A percentile compares a stretch with the other conserved stretches of the same genome.
These are phyloP conservation scores for Scatophagus argus DNA, from an alignment of 2,113 vertebrate genomes.

Conservation along the genomic window DNA sequence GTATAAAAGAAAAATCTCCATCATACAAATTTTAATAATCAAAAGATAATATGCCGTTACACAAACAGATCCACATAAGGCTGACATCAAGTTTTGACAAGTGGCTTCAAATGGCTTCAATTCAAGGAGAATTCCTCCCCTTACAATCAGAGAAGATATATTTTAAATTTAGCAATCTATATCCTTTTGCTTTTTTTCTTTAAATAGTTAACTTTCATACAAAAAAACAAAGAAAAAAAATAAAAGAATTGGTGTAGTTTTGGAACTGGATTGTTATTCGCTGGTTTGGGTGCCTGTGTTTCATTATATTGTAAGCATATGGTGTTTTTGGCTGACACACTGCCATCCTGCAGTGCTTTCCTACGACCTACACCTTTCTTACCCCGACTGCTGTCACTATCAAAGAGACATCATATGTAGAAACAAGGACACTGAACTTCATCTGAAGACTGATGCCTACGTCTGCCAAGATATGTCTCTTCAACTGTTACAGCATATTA, in stretches of 20 bases:
- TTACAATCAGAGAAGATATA: slow-evolving; percentile 75
- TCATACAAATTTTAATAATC: slow-evolving; percentile 84
- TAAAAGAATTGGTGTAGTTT: slow-evolving; percentile 49
- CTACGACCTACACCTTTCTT: slow-evolving; percentile 47
- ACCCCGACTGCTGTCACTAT: slow-evolving; percentile 33
- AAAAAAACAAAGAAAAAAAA: slow-evolving; percentile 73
- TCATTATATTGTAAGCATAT: slow-evolving; percentile 53
- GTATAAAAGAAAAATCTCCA: slow-evolving; percentile 83
- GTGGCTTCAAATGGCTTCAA: slow-evolving; percentile 83
- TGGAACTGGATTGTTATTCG: slow-evolving; percentile 66
- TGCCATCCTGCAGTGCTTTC: slow-evolving; percentile 28
- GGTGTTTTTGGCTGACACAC: slow-evolving; percentile 57
- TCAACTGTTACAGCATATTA: slow-evolving; percentile 14
- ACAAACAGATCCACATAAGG: slow-evolving; percentile 82
- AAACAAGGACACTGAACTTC: slow-evolving; percentile 23
- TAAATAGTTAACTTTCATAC: slow-evolving; percentile 62
- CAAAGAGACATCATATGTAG: slow-evolving; percentile 30
- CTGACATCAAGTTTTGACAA: slow-evolving; percentile 83
- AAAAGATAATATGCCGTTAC: slow-evolving; percentile 83
- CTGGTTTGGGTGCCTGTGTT: slow-evolving; percentile 63
- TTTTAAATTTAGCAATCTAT: slow-evolving; percentile 57
- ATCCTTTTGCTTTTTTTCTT: slow-evolving; percentile 32
- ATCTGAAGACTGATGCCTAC: slow-evolving; percentile 8
- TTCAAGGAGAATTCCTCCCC: slow-evolving; percentile 74
- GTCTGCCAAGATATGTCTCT: slow-evolving; percentile 7